These are phyloP conservation scores for Xiphophorus couchianus DNA, from an alignment of 2,113 vertebrate genomes.

Conservation along the genomic window DNA sequence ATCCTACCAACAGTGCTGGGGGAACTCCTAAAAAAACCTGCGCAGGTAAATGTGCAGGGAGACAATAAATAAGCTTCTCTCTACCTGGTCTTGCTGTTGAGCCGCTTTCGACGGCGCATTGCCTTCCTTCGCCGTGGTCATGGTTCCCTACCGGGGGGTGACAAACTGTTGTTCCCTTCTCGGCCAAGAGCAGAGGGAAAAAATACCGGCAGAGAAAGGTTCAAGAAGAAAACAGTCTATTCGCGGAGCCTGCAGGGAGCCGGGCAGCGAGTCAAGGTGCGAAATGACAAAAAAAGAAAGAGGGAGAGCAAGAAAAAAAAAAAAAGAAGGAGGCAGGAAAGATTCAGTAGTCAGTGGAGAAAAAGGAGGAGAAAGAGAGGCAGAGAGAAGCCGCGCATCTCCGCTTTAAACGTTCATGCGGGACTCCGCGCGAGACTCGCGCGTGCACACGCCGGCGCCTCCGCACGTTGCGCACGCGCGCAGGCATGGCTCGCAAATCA, in stretches of 20 bases:
- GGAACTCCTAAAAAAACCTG: neutral
- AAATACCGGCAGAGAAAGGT: neutral
- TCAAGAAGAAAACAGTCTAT: neutral
- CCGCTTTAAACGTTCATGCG: conserved; percentile 41
- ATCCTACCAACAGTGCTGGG: neutral
- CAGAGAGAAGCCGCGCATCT: conserved; percentile 25
- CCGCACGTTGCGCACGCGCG: neutral
- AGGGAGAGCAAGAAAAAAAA: conserved; percentile 12
- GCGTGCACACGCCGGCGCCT: neutral
- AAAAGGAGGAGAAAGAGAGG: conserved; percentile 19
- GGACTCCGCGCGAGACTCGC: conserved; percentile 29
- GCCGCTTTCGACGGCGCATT: conserved; percentile 85
- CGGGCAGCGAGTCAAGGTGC: conserved; percentile 43
- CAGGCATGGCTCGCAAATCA: neutral
- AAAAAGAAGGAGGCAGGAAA: conserved; percentile 13
- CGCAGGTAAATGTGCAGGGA: conserved; percentile 4
- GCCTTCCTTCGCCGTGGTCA: conserved; percentile 95
- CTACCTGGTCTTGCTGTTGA: conserved; percentile 96
- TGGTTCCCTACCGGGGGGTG: conserved; percentile 72
- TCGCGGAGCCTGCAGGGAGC: conserved; percentile 23
- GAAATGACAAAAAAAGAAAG: conserved; percentile 49
- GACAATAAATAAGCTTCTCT: conserved; percentile 15
- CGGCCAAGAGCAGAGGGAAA: conserved; percentile 6
- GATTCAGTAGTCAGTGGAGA: conserved; percentile 39
- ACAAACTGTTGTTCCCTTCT: conserved; percentile 44